Evolutionary conservation across 2,888 invertebrate species (phyloP).

Genomic region (Dynastes grantii): DNA sequence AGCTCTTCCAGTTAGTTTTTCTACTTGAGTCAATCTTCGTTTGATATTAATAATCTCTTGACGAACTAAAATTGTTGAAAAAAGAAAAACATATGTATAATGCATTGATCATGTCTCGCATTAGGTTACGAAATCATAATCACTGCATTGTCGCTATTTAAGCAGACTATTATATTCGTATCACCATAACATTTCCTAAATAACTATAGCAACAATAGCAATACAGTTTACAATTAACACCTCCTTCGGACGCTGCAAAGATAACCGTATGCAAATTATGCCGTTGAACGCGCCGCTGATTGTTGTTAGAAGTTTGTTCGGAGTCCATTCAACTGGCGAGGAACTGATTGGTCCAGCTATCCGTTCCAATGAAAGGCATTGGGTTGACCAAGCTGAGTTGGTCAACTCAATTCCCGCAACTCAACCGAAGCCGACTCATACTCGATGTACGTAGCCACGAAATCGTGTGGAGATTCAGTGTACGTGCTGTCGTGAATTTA

Average conservation of each 20-base stretch:
- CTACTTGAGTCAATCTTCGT: too few relatives aligned
- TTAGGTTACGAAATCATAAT: neutral
- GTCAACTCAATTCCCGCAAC: neutral
- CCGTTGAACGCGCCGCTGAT: neutral
- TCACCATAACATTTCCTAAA: neutral
- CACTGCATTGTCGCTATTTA: neutral
- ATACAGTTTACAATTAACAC: neutral
- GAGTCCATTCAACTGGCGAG: neutral
- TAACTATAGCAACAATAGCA: neutral
- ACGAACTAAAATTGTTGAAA: too few relatives aligned
- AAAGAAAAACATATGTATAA: too few relatives aligned
- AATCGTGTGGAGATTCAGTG: neutral
- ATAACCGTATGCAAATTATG: conserved; percentile 8
- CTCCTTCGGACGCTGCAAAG: neutral
- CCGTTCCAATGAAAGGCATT: neutral
- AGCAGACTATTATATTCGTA: neutral
- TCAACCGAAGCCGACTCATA: neutral
- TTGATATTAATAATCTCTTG: too few relatives aligned
- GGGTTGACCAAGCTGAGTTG: neutral
- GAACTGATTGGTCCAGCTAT: neutral
- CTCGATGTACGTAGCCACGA: neutral
- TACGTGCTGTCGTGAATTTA: conserved; percentile 9
- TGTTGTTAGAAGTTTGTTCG: neutral
- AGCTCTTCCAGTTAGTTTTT: too few relatives aligned
- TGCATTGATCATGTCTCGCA: neutral